Evolutionary conservation across 2,113 vertebrate species (phyloP).

Genomic region (Pygoscelis antarcticus): DNA sequence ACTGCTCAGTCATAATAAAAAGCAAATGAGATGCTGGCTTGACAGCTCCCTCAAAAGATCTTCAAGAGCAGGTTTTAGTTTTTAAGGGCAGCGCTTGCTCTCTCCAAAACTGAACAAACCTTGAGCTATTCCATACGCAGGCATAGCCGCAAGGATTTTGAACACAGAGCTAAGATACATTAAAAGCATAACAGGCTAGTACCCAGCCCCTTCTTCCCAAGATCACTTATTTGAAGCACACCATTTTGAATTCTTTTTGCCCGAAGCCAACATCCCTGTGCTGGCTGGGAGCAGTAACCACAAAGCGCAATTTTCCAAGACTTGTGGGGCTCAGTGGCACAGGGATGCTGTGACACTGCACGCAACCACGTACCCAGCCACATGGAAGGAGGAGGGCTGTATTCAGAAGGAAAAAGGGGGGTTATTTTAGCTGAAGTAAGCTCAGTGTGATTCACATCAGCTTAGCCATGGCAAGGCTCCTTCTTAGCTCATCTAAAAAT

Average conservation of each 20-base stretch:
- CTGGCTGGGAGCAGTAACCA: neutral
- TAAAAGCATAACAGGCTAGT: neutral
- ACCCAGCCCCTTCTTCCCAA: neutral
- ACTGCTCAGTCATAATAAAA: slow-evolving; percentile 41
- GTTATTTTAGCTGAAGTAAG: slow-evolving; percentile 21
- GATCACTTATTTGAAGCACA: neutral
- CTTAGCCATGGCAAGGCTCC: slow-evolving; percentile 27
- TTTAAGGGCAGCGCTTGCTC: neutral
- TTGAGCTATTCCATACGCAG: neutral
- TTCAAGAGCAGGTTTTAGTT: slow-evolving; percentile 46
- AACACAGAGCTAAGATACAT: neutral
- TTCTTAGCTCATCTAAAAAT: slow-evolving; percentile 43
- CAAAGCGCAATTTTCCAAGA: neutral
- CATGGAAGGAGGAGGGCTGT: neutral
- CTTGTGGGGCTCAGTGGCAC: neutral
- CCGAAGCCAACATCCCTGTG: neutral
- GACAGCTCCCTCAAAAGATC: slow-evolving; percentile 56
- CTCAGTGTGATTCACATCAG: slow-evolving; percentile 30
- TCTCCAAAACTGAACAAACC: slow-evolving; percentile 23
- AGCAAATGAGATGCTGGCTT: slow-evolving; percentile 40
- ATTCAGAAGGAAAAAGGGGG: neutral
- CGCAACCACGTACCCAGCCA: neutral
- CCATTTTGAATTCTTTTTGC: neutral
- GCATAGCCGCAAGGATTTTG: neutral
- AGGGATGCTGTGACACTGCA: neutral